Evolutionary conservation across 1,140 invertebrate species (phyloP).

Genomic region (Brachionus manjavacas): DNA sequence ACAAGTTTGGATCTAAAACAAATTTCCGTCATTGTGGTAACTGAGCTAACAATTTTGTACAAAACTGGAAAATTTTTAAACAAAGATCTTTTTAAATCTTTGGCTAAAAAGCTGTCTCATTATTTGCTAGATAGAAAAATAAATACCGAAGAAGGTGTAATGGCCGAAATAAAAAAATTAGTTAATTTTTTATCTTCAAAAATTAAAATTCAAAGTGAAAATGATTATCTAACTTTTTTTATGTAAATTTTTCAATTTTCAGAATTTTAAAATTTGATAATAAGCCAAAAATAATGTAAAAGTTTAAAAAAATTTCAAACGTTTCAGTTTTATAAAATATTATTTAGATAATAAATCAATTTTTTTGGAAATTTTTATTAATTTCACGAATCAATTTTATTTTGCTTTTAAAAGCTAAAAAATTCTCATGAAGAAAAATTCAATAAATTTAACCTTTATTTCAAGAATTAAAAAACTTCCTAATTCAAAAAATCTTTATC

Average conservation of each 20-base stretch:
- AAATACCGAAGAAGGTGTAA: not conserved
- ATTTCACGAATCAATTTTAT: too few relatives aligned
- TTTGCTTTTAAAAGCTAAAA: too few relatives aligned
- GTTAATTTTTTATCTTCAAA: not conserved
- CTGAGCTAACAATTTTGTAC: constrained; percentile 22
- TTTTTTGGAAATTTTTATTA: too few relatives aligned
- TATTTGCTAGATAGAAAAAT: not conserved
- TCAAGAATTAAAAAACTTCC: too few relatives aligned
- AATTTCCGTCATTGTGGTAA: constrained; percentile 15
- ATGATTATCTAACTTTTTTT: constrained; percentile 11
- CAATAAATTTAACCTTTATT: too few relatives aligned
- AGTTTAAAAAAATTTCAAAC: not conserved
- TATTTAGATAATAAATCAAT: not conserved
- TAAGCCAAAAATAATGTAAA: not conserved
- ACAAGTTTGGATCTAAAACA: not conserved
- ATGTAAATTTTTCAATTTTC: not conserved
- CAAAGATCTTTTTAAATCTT: constrained; percentile 18
- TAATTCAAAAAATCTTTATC: too few relatives aligned
- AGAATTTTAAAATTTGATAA: not conserved
- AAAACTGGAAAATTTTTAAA: constrained; percentile 32
- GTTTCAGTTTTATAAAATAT: not conserved
- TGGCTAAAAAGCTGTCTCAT: constrained; percentile 30
- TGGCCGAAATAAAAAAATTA: constrained; percentile 15
- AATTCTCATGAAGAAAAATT: too few relatives aligned
- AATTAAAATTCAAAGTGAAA: not conserved